Evolutionary conservation across 2,113 vertebrate genomes (phyloP).

Genomic region (Onychostoma macrolepis): DNA sequence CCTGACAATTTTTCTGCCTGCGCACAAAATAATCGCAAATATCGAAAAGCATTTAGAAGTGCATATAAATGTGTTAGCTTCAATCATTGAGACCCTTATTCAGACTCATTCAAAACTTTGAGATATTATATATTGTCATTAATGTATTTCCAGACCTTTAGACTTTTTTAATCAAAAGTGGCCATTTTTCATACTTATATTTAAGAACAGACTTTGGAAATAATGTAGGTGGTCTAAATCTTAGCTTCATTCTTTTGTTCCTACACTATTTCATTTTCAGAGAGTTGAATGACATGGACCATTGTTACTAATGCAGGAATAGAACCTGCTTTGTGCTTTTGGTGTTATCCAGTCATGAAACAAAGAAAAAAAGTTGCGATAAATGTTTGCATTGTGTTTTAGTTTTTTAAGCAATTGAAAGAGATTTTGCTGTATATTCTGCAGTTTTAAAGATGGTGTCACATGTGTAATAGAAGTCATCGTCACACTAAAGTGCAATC

Average conservation of each 20-base stretch:
- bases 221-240: neutral
- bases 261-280: neutral
- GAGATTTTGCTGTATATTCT: neutral
- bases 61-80: slow-evolving; percentile 24
- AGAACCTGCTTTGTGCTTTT: neutral
- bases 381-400: neutral
- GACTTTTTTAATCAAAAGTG: neutral
- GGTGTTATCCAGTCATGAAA: neutral
- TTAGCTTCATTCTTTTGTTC: neutral
- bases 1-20: neutral
- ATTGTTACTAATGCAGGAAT: neutral
- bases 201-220: too few species aligned
- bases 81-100: neutral
- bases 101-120: neutral
- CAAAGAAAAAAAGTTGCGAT: neutral
- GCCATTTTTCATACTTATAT: neutral
- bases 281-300: neutral
- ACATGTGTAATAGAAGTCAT: neutral
- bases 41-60: slow-evolving; percentile 47
- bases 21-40: slow-evolving; percentile 46
- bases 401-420: neutral
- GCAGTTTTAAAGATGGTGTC: neutral
- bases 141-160: neutral
- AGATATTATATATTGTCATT: neutral
- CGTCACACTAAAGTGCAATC: neutral